Evolutionary conservation across 2,888 invertebrate genomes (phyloP), one percentile per base, ranked within the genome.

Genomic region (Cosmopolites sordidus): DNA sequence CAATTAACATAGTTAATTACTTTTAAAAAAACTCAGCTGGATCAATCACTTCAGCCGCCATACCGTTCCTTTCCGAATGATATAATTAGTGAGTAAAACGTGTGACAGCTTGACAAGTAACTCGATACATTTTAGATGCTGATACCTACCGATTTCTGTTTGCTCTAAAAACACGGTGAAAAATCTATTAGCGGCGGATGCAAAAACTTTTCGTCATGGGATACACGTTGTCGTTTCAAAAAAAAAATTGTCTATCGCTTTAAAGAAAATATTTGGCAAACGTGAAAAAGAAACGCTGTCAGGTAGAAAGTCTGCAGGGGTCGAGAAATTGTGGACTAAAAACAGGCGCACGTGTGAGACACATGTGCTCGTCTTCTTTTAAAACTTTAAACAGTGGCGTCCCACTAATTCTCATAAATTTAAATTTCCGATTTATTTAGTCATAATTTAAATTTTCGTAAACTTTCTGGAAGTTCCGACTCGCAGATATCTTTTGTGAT

Each of bases 311-410:
- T 54, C 50, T 47, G 50, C 54, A 51, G 54, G 54, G 54, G 54
- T 54, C 54, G 46, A 45, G 50, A 22, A 38, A 38, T 46, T 43
- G 22, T 50, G 44, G 54, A 63, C 62, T 63, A 60, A 62, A 63
- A 62, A 58, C 62, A 62, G 62, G 56, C 59, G 59, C 67, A 67
- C 65, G 64, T 67, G 67, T 65, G 60, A 50, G 54, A 60, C 66
- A 66, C 62, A 65, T 67, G 66, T 66, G 66, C 62, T 53, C 27
- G 50, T 43, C 30, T 27, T 48, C 44, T 55, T 51, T 51, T 51
- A 55, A 51, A 50, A 46, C 43, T 30, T 43, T 38, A 40, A 11
- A 11, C 54, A 54, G 54, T 47, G 54, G 29, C 50, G 54, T 42
- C 2, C n/a, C 22, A 22, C 22, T 22, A 3, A 22, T 22, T 22